These are phyloP conservation scores for Rostratula benghalensis DNA, from an alignment of 2,113 vertebrate genomes.

Conservation along the genomic window DNA sequence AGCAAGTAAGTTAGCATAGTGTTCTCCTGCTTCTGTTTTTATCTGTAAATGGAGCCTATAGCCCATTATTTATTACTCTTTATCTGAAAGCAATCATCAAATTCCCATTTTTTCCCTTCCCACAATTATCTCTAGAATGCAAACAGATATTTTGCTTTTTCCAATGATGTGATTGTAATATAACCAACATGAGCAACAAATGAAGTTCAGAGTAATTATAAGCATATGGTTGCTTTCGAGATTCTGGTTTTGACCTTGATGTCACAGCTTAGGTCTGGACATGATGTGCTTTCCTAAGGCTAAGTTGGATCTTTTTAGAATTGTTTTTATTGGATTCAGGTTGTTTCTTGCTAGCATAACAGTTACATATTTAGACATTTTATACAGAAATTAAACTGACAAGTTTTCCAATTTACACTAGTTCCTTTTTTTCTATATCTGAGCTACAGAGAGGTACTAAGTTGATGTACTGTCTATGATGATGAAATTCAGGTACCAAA, in stretches of 20 bases:
- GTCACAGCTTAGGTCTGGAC: background rate
- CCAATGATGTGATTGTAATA: background rate
- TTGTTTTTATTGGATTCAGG: background rate
- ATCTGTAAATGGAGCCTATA: background rate
- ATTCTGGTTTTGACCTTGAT: slow-evolving; percentile 18
- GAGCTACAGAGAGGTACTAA: background rate
- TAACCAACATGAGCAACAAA: background rate
- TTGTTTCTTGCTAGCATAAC: background rate
- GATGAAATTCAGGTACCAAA: background rate
- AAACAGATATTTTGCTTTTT: slow-evolving; percentile 5
- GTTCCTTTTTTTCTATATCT: background rate
- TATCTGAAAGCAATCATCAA: slow-evolving; percentile 3
- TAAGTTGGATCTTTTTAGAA: background rate
- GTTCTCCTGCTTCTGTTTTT: slow-evolving; percentile 7
- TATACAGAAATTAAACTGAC: background rate
- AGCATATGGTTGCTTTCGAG: background rate
- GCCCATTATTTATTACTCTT: slow-evolving; percentile 21
- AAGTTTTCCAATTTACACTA: background rate
- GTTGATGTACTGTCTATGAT: background rate
- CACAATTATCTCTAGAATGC: slow-evolving; percentile 35
- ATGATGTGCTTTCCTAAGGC: background rate
- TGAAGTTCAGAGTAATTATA: slow-evolving; percentile 25
- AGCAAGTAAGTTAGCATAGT: background rate
- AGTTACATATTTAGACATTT: background rate
- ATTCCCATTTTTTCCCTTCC: slow-evolving; percentile 12